A percentile compares a stretch with the other conserved stretches of the same genome.
Conservation (phyloP, 2,113 vertebrate genomes). For the Thermophis baileyi region DNA sequence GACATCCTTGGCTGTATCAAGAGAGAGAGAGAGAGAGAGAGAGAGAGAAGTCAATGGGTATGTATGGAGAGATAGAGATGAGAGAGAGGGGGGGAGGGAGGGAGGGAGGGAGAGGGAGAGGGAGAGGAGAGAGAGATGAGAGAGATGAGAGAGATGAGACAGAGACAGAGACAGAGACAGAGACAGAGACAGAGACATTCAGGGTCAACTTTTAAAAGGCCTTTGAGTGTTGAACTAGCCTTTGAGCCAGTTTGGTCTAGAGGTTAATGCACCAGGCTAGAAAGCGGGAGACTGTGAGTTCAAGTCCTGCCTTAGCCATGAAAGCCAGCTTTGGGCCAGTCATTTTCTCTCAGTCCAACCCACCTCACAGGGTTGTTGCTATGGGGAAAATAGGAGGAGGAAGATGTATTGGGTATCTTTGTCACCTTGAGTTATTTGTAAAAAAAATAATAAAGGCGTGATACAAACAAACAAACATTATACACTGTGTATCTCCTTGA, state of each 20-base stretch:
- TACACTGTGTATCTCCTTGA: not conserved
- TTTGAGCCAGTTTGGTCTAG: too few relatives aligned
- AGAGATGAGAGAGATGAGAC: too few relatives aligned
- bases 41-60: too few relatives aligned
- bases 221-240: not conserved
- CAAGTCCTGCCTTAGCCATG: not conserved
- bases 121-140: not conserved
- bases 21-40: too few relatives aligned
- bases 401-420: not conserved
- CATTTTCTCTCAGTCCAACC: not conserved
- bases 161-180: too few relatives aligned
- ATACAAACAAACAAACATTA: not conserved
- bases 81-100: too few relatives aligned
- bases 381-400: not conserved
- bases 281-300: not conserved
- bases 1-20: not conserved
- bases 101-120: too few relatives aligned
- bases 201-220: not conserved
- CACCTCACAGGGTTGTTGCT: not conserved
- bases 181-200: not conserved
- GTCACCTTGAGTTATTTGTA: not conserved
- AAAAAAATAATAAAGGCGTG: not conserved
- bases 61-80: too few relatives aligned
- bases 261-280: not conserved
- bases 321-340: not conserved